Evolutionary conservation across 2,113 vertebrate species (phyloP), one percentile per base, ranked within the genome.

Genomic region (Halcyon senegalensis): DNA sequence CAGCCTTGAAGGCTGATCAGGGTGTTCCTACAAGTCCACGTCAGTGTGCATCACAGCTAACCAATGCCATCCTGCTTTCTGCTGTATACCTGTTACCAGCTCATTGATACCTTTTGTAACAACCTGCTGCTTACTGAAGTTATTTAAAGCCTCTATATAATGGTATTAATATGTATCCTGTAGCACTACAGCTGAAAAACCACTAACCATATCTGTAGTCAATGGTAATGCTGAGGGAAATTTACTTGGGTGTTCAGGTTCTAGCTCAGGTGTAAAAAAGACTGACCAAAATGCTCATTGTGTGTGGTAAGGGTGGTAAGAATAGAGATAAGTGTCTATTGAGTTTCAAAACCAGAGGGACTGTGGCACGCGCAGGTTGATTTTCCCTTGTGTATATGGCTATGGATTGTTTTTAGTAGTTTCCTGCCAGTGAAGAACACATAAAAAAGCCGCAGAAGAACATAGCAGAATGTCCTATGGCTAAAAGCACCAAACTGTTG

Each of bases 311-410:
- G n/a, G 41, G n/a, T n/a, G 21, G 30, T 7, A 37, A 69, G 84
- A 64, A 24, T 72, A 91, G 33, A 51, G 25, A 1, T 5, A 9
- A 25, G n/a, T 43, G 39, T 16, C 35, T 33, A 1, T 7, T 37
- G 31, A 14, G 64, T 76, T 87, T 51, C 2, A 31, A 30, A 69
- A 80, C 2, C 17, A 53, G 55, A 62, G 43, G 16, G 35, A 24
- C 6, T 64, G 41, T 1, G 2, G 11, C 13, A 9, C 1, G 5
- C 50, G 37, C 41, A 55, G 28, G 19, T 70, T 0, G 3, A 15
- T 9, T n/a, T 8, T 14, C 46, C 35, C 15, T 39, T 19, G 23
- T 59, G 13, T 20, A 4, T n/a, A 1, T 11, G 43, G 31, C 12
- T 62, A 3, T 30, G 44, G n/a, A 23, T 39, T 51, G 19, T 4